A percentile compares a stretch with the other conserved stretches of the same genome.
Evolutionary conservation across 92 coral and sea anemone genomes (phyloP).

Genomic region (Heteractis magnifica): DNA sequence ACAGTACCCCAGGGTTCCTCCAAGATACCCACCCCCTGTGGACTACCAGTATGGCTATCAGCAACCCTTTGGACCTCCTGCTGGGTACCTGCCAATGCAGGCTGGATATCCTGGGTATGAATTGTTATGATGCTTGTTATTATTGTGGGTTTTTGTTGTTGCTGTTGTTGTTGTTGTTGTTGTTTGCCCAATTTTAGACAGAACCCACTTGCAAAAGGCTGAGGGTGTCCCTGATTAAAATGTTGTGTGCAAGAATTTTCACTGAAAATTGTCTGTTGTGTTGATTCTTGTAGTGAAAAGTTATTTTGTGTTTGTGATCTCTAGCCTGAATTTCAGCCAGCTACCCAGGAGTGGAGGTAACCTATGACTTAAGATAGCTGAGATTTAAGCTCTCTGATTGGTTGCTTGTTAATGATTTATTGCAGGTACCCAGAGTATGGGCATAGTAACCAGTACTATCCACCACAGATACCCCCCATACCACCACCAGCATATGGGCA

Average conservation of each 20-base stretch:
- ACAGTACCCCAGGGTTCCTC: slow-evolving; percentile 4
- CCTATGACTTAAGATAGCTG: too few relatives aligned
- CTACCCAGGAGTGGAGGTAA: too few relatives aligned
- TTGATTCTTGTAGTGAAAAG: too few relatives aligned
- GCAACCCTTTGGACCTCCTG: slow-evolving; percentile 5
- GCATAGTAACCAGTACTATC: slow-evolving; percentile 10
- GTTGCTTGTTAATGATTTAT: neutral
- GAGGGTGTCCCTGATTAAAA: too few relatives aligned
- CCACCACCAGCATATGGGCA: slow-evolving; percentile 29
- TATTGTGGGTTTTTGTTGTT: neutral
- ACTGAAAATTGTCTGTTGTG: too few relatives aligned
- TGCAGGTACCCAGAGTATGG: slow-evolving; percentile 23
- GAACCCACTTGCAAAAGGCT: too few relatives aligned
- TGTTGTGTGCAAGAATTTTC: too few relatives aligned
- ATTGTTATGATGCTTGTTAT: neutral
- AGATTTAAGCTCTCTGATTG: too few relatives aligned
- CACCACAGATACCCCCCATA: slow-evolving; percentile 39
- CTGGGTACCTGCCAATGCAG: neutral
- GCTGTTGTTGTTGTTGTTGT: neutral
- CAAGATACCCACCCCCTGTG: slow-evolving; percentile 3
- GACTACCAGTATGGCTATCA: slow-evolving; percentile 18
- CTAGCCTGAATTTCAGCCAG: too few relatives aligned
- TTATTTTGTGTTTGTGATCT: too few relatives aligned
- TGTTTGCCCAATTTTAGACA: neutral
- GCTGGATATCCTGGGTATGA: slow-evolving; percentile 1